Base-by-base conservation (phyloP, 2,888 invertebrate genomes). In the Cephus nigrinus region DNA sequence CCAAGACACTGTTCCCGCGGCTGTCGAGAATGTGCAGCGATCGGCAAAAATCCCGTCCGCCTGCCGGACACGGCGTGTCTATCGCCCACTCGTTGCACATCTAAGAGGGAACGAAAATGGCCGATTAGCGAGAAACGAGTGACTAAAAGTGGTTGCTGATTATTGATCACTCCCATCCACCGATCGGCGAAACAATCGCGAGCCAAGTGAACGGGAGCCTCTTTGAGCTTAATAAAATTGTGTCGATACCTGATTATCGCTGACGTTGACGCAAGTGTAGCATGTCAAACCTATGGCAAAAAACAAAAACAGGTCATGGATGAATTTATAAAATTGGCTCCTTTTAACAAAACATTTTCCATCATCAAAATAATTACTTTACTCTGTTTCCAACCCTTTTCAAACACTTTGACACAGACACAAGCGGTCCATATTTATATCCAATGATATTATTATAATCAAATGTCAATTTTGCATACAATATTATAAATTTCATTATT, bases 251-350 rank as follows among this genome's bases (percentile, higher is more conserved):
- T 93, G 91, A 91, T 94, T 94, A 91, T 94, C 93, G 84, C 94
- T 94, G 82, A 94, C 94, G 92, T 94, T 94, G 86, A 94, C 94
- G 88, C 94, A 94, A 85, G 94, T 94, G 89, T 94, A 94, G 89
- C 94, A 94, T 80, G 94, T 94, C 85, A 91, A 90, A 88, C 91
- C 91, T 91, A 89, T 77, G 78, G 55, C 23, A 55, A 55, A 55
- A 23, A 55, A 55, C 75, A 87, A 87, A 84, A 80, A 84, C 77
- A 71, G 71, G 31, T 55, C 55, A 55, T 9, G 23, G 23, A 55
- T 55, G 23, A 9, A 55, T 23, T 55, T 55, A 23, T 9, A 23
- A 15, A 23, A 55, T 23, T 55, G 55, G 23, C 0, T 5, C 9
- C 2, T 9, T 55, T 55, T 5, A 55, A 55, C 9, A 1, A 55